Evolutionary conservation across 2,888 invertebrate genomes (phyloP), one percentile per base, ranked within the genome.

Genomic region (Nomada hirtipes): DNA sequence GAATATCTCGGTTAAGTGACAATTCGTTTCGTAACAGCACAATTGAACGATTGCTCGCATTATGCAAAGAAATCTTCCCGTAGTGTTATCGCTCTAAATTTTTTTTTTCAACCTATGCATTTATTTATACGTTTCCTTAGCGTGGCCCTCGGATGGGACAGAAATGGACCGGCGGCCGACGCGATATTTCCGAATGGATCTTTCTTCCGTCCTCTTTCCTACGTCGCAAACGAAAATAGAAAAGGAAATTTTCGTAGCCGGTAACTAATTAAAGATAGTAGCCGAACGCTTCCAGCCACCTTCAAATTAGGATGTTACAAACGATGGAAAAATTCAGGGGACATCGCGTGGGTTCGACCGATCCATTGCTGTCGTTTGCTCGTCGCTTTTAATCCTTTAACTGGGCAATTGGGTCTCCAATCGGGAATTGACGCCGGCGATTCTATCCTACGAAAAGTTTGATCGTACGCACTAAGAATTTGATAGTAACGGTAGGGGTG

Each of bases 1-100:
- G 86, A 88, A 84, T 82, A 76, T 83, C 69, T 85, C 68, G 86
- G 75, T 84, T 73, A 84, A 83, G 72, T 82, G 87, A 89, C 83
- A 87, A 83, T 67, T 71, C 64, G 47, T 75, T 81, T 79, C 64
- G 64, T 80, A 76, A 87, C 80, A 72, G 76, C 81, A 79, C 71
- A 73, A 69, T 87, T 69, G 59, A 76, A 84, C 72, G 70, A 75
- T 79, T 76, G 67, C 72, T 82, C 76, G 76, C 70, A 75, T 57
- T 50, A 61, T 59, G 61, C 63, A 23, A 57, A 69, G 68, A 81
- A 74, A 81, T 71, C 15, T 29, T 50, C 9, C 26, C 15, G 4
- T 60, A 60, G 63, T 47, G 44, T 64, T 64, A 50, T 42, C 52
- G 15, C 18, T 57, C 10, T 18, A 23, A 18, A 9, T 15, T 15